phyloP scores from a whole-genome alignment of 2,888 invertebrate genomes.

The Metacarcinus magister region DNA sequence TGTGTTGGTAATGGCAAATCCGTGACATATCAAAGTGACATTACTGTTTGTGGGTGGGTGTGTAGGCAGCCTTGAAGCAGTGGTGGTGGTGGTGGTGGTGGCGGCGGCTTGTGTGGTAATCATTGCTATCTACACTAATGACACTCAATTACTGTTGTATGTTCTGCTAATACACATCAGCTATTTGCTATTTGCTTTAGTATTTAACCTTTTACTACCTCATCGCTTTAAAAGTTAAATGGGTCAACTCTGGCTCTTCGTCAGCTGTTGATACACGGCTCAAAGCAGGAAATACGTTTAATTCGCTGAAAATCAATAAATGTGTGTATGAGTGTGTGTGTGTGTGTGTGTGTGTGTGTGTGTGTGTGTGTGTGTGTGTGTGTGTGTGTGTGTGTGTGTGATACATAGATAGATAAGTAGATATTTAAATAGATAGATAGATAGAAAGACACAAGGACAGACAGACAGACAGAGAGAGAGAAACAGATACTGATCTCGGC shows the following conservation, averaged over 20 bases:
- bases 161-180: not conserved
- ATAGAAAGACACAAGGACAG: slow-evolving; percentile 10
- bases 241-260: no score
- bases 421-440: not conserved
- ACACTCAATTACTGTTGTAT: not conserved
- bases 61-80: not conserved
- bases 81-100: not conserved
- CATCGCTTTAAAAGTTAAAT: no score
- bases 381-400: not conserved
- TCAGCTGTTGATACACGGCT: no score
- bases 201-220: not conserved
- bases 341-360: no score
- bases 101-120: no score
- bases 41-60: not conserved
- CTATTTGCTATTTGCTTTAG: slow-evolving; percentile 26
- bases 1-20: not conserved
- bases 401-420: not conserved
- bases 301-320: no score
- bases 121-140: not conserved
- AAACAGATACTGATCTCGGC: not conserved
- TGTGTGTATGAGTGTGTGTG: no score
- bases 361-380: no score
- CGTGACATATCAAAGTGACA: not conserved
- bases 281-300: no score
- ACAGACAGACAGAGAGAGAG: slow-evolving; percentile 26